Evolutionary conservation across 2,888 invertebrate genomes (phyloP), one percentile per base, ranked within the genome.

Genomic region (Stegophylla sp.): DNA sequence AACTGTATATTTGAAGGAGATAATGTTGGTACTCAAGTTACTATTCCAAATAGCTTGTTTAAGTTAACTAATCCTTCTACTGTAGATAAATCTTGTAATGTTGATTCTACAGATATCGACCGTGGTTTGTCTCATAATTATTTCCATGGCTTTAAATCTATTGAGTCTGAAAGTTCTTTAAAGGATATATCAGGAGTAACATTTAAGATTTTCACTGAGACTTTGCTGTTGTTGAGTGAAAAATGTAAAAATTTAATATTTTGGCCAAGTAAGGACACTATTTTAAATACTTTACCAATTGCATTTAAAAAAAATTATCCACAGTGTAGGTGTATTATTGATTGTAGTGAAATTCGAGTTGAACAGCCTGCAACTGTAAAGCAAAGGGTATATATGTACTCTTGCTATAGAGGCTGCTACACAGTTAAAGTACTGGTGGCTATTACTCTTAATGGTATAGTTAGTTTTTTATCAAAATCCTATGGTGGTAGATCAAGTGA

Each of bases 341-440:
- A 63, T 23, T 63, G 63, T n/a, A n/a, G n/a, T n/a, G 63, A 63
- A 63, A 63, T 63, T 10, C 34, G 23, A 61, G 61, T 61, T 1
- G 15, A 61, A 3, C 61, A 61, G 7, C 28, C 61, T 3, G 15
- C 15, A 5, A 61, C 61, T 15, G 17, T 61, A 4, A 26, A 61
- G 5, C 66, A 66, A 45, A 66, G 15, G 23, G 43, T 64, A 4
- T 66, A 43, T 23, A 66, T 66, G 64, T 66, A 66, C 12, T 66
- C 45, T 2, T 4, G 15, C 1, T 66, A 66, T 15, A 66, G 45
- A 66, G 26, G 45, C 0, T 45, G 45, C 15, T 66, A 66, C 26
- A 67, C 48, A 10, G 48, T 67, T 5, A 28, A 51, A 12, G 45
- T 45, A 51, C 43, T 28, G 48, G 12, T 67, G 15, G 67, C 48